phyloP scores from a whole-genome alignment of 2,113 vertebrate genomes.

The Leucoraja erinaceus region DNA sequence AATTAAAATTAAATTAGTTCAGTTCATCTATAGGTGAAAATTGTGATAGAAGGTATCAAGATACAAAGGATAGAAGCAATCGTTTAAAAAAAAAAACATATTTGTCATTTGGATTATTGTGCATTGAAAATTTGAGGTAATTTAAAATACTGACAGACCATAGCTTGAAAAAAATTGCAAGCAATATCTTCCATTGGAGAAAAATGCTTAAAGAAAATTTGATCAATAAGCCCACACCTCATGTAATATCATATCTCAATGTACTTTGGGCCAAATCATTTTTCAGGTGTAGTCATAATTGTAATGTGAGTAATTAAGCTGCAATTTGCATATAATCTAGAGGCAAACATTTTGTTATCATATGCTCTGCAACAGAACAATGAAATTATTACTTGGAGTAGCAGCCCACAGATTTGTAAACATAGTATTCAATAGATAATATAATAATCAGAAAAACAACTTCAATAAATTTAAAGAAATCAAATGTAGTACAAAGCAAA shows the following conservation, averaged over 20 bases:
- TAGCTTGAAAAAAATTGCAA: neutral
- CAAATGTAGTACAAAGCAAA: too few species aligned
- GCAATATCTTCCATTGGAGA: neutral
- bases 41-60: neutral
- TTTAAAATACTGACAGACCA: neutral
- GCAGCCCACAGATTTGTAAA: too few species aligned
- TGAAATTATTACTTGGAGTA: too few species aligned
- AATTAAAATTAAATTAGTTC: neutral
- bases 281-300: neutral
- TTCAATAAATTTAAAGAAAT: too few species aligned
- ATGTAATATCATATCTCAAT: neutral
- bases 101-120: neutral
- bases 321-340: neutral
- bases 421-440: too few species aligned
- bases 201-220: neutral
- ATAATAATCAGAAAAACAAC: too few species aligned
- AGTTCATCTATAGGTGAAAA: neutral
- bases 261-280: neutral
- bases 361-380: too few species aligned
- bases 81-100: neutral
- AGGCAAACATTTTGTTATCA: too few species aligned
- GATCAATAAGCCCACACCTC: neutral
- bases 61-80: neutral
- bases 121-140: neutral
- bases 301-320: neutral